phyloP scores from a whole-genome alignment of 1,140 invertebrate species.

The Drosophila hydei region DNA sequence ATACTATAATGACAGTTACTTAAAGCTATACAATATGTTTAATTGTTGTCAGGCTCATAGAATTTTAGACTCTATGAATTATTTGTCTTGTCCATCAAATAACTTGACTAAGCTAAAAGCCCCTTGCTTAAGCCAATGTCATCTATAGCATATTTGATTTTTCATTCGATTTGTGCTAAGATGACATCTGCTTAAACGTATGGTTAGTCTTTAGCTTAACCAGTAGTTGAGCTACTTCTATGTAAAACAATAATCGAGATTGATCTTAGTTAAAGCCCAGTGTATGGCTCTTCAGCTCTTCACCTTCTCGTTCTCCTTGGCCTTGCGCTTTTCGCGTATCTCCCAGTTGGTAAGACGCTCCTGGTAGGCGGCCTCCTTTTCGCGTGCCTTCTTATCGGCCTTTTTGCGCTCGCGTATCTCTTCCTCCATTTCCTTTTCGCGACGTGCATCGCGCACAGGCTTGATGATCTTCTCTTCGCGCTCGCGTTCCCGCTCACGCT shows the following conservation, averaged over 20 bases:
- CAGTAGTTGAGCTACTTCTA: too few relatives aligned
- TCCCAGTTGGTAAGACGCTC: conserved; percentile 95
- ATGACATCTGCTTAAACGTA: too few relatives aligned
- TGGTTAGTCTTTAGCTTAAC: too few relatives aligned
- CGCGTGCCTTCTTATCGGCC: conserved; percentile 93
- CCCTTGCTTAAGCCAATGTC: background rate
- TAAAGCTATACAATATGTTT: too few relatives aligned
- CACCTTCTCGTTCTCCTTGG: conserved; percentile 94
- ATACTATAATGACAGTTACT: too few relatives aligned
- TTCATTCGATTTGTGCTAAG: too few relatives aligned
- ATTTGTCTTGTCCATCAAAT: too few relatives aligned
- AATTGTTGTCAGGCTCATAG: too few relatives aligned
- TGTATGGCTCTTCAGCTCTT: background rate
- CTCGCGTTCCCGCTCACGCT: conserved; percentile 81
- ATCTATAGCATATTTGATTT: background rate
- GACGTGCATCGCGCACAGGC: conserved; percentile 86
- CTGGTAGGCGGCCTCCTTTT: conserved; percentile 97
- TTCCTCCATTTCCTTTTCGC: conserved; percentile 95
- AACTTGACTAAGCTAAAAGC: too few relatives aligned
- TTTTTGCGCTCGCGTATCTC: conserved; percentile 95
- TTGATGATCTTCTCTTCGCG: conserved; percentile 85
- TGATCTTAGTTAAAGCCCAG: too few relatives aligned
- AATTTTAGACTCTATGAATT: too few relatives aligned
- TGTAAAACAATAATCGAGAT: too few relatives aligned
- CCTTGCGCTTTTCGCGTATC: conserved; percentile 94